Evolutionary conservation across 2,888 invertebrate species (phyloP), one percentile per base, ranked within the genome.

Genomic region (Pachymerium ferrugineum): DNA sequence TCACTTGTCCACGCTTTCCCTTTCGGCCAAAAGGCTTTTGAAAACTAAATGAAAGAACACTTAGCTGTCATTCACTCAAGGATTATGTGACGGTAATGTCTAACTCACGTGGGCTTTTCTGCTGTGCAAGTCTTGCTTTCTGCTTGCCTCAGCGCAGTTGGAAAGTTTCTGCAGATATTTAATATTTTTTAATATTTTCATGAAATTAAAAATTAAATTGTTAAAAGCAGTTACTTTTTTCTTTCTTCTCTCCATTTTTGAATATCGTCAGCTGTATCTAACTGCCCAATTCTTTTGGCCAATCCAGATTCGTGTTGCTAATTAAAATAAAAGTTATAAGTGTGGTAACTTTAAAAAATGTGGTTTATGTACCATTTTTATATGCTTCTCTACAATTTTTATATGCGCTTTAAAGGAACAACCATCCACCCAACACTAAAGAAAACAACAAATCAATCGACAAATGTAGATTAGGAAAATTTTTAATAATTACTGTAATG

Each of bases 221-320:
- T 6, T 6, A 54, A 6, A 54, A 12, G 19, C 62, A 54, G 19
- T 74, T 76, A 86, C 83, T 86, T 89, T 81, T 88, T 90, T 70
- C 97, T 85, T 79, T 95, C 94, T 72, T 87, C 88, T 77, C 88
- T 87, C 94, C 95, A 97, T 81, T 90, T 91, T 33, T 88, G 84
- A 75, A 94, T 89, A 77, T 94, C 93, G 81, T 93, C 93, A 0
- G 90, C 89, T 4, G 90, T 89, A 76, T 89, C 87, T 5, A 90
- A 80, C 77, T 89, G 88, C 77, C 88, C 88, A 76, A 95, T 89
- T 82, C 88, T 89, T 73, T 90, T 87, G 79, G 90, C 95, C 19
- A 94, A 82, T 0, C 94, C 94, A n/a, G 90, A 88, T 5, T 87
- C 86, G 82, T 96, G 95, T 83, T 94, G 92, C 83, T 83, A 69